Conservation (phyloP, 2,113 vertebrate species). For the Baryphthengus martii region DNA sequence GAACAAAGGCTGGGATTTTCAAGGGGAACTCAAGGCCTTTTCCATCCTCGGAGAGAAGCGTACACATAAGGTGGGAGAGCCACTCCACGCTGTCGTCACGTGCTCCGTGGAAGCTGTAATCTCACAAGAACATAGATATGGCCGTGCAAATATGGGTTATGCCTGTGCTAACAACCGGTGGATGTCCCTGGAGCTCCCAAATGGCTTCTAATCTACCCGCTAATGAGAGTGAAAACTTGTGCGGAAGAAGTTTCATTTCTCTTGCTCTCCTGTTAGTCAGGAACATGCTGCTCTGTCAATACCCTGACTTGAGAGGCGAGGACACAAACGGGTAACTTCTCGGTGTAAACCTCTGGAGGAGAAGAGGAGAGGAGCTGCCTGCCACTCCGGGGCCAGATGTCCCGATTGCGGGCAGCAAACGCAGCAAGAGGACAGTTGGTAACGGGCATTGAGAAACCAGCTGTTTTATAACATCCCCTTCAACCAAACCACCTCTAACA, state of each 20-base stretch:
- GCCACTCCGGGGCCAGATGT: neutral
- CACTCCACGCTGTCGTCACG: neutral
- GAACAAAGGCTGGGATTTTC: neutral
- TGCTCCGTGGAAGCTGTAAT: conserved; percentile 5
- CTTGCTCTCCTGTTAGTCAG: neutral
- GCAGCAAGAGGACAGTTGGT: rapidly evolving
- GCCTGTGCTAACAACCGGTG: neutral
- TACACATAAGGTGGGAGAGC: neutral
- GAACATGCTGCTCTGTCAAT: rapidly evolving
- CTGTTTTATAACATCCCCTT: neutral
- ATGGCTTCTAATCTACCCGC: neutral
- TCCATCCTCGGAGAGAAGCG: neutral
- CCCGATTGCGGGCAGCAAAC: neutral
- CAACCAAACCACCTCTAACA: neutral
- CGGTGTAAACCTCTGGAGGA: neutral
- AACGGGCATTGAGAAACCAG: neutral
- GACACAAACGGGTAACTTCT: neutral
- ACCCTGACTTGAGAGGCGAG: neutral
- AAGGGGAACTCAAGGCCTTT: neutral
- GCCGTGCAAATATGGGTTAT: neutral
- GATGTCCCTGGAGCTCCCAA: neutral
- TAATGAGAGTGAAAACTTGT: neutral
- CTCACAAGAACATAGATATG: conserved; percentile 43
- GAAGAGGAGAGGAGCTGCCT: neutral
- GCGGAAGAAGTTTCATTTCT: neutral